These are phyloP conservation scores for Diabrotica virgifera DNA, from an alignment of 1,140 invertebrate species.

Conservation along the genomic window DNA sequence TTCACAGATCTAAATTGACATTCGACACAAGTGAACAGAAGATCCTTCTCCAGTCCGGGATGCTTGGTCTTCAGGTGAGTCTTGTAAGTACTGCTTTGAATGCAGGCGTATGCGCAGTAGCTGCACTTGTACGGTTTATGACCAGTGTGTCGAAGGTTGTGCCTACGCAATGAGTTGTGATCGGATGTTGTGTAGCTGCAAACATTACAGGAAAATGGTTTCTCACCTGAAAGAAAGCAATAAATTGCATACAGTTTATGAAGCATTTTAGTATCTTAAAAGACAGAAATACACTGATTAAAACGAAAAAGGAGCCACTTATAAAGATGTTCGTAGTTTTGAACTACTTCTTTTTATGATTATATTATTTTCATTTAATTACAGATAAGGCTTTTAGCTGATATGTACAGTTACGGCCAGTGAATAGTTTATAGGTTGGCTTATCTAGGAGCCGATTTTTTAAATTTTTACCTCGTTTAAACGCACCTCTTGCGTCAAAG, in stretches of 20 bases:
- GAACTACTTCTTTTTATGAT: too few relatives aligned
- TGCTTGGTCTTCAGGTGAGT: slow-evolving; percentile 57
- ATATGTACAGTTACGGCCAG: too few relatives aligned
- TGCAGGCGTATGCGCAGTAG: slow-evolving; percentile 66
- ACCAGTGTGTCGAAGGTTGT: slow-evolving; percentile 73
- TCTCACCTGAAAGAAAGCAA: slow-evolving; percentile 60
- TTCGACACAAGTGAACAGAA: slow-evolving; percentile 53
- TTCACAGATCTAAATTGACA: slow-evolving; percentile 56
- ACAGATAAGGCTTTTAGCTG: too few relatives aligned
- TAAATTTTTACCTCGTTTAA: too few relatives aligned
- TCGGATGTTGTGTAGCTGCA: slow-evolving; percentile 76
- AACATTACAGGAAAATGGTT: slow-evolving; percentile 74
- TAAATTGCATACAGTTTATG: too few relatives aligned
- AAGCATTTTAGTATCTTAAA: background rate
- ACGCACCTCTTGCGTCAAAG: too few relatives aligned
- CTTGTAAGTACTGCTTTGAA: slow-evolving; percentile 67
- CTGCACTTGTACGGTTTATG: slow-evolving; percentile 70
- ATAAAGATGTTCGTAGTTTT: too few relatives aligned
- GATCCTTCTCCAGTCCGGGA: slow-evolving; percentile 51
- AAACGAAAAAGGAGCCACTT: too few relatives aligned
- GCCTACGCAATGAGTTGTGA: slow-evolving; percentile 77
- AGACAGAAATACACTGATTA: too few relatives aligned
- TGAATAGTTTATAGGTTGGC: too few relatives aligned
- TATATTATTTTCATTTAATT: too few relatives aligned
- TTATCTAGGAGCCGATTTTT: too few relatives aligned